Conservation (phyloP, 2,797 vertebrate species). For the Coluber constrictor region DNA sequence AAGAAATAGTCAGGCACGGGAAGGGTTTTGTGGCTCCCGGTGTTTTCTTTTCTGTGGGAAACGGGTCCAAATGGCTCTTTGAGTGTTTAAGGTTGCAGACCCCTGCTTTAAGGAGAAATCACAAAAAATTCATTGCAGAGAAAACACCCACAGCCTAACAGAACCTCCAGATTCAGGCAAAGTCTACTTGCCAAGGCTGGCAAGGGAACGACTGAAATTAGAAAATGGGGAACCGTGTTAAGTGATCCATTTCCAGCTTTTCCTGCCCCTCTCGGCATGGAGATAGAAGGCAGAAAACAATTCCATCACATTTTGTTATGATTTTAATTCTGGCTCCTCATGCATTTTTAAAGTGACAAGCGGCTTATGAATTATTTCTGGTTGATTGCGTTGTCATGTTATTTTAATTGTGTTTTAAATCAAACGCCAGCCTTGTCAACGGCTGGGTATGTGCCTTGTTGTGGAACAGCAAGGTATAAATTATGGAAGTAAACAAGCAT, state of each 20-base stretch:
- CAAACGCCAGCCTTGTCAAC: not conserved
- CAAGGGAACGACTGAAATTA: not conserved
- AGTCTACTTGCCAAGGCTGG: not conserved
- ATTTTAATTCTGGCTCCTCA: not conserved
- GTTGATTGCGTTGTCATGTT: not conserved
- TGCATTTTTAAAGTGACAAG: not conserved
- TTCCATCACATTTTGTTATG: not conserved
- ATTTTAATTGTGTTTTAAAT: not conserved
- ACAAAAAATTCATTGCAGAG: not conserved
- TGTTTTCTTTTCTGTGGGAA: too few relatives aligned
- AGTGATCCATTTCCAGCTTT: not conserved
- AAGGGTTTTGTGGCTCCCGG: too few relatives aligned
- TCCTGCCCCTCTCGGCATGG: not conserved
- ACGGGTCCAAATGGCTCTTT: too few relatives aligned
- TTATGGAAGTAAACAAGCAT: not conserved
- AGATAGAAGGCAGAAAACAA: not conserved
- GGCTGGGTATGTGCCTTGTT: not conserved
- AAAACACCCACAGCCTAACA: not conserved
- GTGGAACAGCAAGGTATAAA: not conserved
- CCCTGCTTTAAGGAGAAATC: not conserved
- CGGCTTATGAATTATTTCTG: not conserved
- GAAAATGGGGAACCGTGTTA: too few relatives aligned
- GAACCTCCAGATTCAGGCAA: not conserved
- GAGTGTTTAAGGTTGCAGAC: too few relatives aligned
- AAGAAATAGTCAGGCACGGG: too few relatives aligned